phyloP scores from a whole-genome alignment of 2,888 invertebrate genomes.

The Drosophila silvestris region DNA sequence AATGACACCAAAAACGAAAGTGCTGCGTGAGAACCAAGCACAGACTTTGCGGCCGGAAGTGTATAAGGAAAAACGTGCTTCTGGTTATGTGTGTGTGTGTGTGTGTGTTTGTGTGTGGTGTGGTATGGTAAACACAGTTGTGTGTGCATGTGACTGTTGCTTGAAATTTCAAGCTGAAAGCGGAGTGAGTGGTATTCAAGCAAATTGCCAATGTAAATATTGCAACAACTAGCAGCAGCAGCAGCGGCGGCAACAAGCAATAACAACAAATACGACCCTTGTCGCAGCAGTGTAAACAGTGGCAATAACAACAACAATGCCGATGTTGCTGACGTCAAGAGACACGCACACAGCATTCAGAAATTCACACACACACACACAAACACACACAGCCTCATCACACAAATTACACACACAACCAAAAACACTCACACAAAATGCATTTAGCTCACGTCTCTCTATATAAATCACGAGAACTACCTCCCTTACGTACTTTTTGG shows the following conservation, averaged over 20 bases:
- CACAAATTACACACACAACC: slow-evolving; percentile 7
- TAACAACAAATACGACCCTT: slow-evolving; percentile 70
- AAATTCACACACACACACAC: slow-evolving; percentile 17
- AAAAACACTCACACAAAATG: slow-evolving; percentile 48
- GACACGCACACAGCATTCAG: slow-evolving; percentile 34
- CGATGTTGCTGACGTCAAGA: slow-evolving; percentile 71
- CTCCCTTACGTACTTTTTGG: slow-evolving; percentile 2
- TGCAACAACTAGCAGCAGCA: slow-evolving; percentile 53
- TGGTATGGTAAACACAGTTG: slow-evolving; percentile 8
- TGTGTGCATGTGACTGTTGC: slow-evolving; percentile 19
- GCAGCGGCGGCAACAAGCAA: slow-evolving; percentile 41
- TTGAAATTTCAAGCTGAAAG: slow-evolving; percentile 26
- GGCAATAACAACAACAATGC: slow-evolving; percentile 54
- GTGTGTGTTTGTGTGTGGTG: slow-evolving; percentile 13
- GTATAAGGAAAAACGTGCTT: slow-evolving; percentile 40
- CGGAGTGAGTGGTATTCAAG: slow-evolving; percentile 62
- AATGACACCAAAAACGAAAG: slow-evolving; percentile 43
- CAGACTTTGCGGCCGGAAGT: slow-evolving; percentile 61
- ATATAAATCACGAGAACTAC: not conserved
- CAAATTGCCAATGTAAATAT: slow-evolving; percentile 78
- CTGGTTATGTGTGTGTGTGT: slow-evolving; percentile 14
- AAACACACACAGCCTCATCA: slow-evolving; percentile 9
- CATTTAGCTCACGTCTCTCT: slow-evolving; percentile 46
- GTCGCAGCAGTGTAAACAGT: slow-evolving; percentile 76
- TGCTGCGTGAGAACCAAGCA: slow-evolving; percentile 46